Evolutionary conservation across 1,140 invertebrate genomes (phyloP), one percentile per base, ranked within the genome.

Genomic region (Aphelenchoides fujianensis): DNA sequence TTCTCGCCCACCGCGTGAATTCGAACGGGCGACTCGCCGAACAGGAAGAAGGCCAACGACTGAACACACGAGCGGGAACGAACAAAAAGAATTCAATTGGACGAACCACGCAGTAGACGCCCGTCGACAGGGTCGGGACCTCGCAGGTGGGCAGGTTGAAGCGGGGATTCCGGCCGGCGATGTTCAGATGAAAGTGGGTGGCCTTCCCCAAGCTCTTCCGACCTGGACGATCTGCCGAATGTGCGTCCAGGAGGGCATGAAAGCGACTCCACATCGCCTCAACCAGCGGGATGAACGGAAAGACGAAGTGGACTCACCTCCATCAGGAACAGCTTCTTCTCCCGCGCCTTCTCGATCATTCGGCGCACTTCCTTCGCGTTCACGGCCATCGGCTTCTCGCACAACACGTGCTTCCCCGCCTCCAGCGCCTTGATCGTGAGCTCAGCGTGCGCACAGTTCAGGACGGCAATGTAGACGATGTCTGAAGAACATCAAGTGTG

Each of bases 351-450:
- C 27, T 70, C 68, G 3, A 76, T 41, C 73, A 74, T 75, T 32
- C 57, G 12, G 1, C 66, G 30, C 32, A 59, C 66, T 76, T 74
- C 72, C 27, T 70, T 71, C 2, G 36, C 63, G 35, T 74, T 74
- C 23, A 76, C 32, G 2, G 74, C 72, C 35, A 74, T 23, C 35
- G 72, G 74, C 71, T 74, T 74, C 48, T 74, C 72, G 62, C 72
- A 74, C 0, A 74, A 32, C 19, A 75, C 72, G 61, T 74, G 72
- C 32, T 74, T 74, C 16, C 74, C 72, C 16, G 61, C 66, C 9
- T 69, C 27, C 19, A 74, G 23, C 12, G 73, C 72, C n/a, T 36
- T 16, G 27, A 75, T 27, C 0, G 48, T 32, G 7, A n/a, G 54
- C 16, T 61, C 52, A 2, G 9, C 30, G 37, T 74, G 72, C 1